phyloP scores from a whole-genome alignment of 2,113 vertebrate species.

The Psammodynastes pulverulentus region DNA sequence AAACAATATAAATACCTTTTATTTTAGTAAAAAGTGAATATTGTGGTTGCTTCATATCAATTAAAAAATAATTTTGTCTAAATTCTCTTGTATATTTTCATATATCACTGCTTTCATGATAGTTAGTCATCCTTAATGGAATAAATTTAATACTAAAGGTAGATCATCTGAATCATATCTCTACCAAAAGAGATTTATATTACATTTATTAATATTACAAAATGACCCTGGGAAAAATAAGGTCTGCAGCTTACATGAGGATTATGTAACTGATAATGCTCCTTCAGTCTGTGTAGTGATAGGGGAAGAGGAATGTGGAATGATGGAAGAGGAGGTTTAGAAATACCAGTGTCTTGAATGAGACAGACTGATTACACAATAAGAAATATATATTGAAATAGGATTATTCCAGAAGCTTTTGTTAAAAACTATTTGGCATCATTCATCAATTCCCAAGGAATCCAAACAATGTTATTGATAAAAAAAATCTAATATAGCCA shows the following conservation, averaged over 20 bases:
- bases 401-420: neutral
- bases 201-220: neutral
- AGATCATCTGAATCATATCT: neutral
- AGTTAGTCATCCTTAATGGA: neutral
- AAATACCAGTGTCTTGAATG: neutral
- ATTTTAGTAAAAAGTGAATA: neutral
- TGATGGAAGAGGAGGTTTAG: neutral
- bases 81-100: neutral
- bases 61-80: neutral
- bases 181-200: neutral
- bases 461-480: neutral
- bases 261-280: neutral
- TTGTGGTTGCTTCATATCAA: neutral
- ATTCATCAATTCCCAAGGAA: neutral
- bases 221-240: neutral
- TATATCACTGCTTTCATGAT: neutral
- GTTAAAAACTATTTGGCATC: neutral
- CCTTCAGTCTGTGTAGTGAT: neutral
- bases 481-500: neutral
- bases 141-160: neutral
- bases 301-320: neutral
- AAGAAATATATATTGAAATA: neutral
- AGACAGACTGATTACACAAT: neutral
- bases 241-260: neutral
- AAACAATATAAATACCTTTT: neutral